A percentile compares a stretch with the other conserved stretches of the same genome.
These are phyloP conservation scores for Ligdia adustata DNA, from an alignment of 2,888 invertebrate genomes.

Conservation along the genomic window DNA sequence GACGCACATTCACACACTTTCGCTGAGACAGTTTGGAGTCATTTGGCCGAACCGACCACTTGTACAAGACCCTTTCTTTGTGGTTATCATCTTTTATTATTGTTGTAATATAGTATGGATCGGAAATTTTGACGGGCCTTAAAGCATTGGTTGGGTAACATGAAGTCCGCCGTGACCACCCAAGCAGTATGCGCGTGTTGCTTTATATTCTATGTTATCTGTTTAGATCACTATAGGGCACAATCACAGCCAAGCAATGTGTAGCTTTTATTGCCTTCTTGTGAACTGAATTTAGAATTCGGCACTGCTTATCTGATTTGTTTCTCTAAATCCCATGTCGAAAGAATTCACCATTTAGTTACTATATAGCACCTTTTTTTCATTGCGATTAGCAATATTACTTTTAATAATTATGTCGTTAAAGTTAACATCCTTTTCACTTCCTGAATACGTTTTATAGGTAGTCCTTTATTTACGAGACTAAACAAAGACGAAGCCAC, in stretches of 20 bases:
- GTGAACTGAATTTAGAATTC: constrained; percentile 22
- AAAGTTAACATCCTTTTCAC: constrained; percentile 32
- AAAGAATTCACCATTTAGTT: too few relatives aligned
- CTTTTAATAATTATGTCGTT: constrained; percentile 25
- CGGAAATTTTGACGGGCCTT: constrained; percentile 38
- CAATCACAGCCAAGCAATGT: constrained; percentile 42
- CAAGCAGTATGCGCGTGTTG: constrained; percentile 60
- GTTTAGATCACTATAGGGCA: constrained; percentile 58
- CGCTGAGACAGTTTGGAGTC: constrained; percentile 77
- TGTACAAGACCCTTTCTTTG: constrained; percentile 43
- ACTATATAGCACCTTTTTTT: too few relatives aligned
- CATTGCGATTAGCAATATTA: too few relatives aligned
- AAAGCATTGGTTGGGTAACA: constrained; percentile 52
- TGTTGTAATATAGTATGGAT: constrained; percentile 7
- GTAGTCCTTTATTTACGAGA: constrained; percentile 27
- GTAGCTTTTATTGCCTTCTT: constrained; percentile 29
- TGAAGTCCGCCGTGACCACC: constrained; percentile 67
- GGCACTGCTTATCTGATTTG: constrained; percentile 3
- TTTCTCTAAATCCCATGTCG: too few relatives aligned
- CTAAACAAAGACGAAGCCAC: constrained; percentile 28
- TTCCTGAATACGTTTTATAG: constrained; percentile 26
- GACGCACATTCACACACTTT: constrained; percentile 71
- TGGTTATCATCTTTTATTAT: constrained; percentile 24
- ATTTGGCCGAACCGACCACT: constrained; percentile 50
- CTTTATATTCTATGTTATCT: constrained; percentile 74